Evolutionary conservation across 2,113 vertebrate genomes (phyloP).

Genomic region (Lanius collurio): DNA sequence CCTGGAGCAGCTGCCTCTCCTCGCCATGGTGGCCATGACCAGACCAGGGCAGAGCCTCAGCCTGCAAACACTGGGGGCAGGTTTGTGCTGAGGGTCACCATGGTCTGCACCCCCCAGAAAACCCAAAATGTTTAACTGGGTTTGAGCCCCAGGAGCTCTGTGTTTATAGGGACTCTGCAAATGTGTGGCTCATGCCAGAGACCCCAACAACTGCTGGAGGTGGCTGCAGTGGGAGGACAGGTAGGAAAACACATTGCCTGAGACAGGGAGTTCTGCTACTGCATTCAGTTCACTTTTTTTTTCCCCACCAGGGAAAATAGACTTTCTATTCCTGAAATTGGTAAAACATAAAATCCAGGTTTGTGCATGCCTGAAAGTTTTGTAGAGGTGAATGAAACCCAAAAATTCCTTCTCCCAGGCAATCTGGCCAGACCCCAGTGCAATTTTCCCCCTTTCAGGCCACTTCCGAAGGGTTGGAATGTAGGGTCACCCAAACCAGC

Average conservation of each 20-base stretch:
- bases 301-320: neutral
- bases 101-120: neutral
- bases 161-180: neutral
- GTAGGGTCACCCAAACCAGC: neutral
- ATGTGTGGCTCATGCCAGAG: neutral
- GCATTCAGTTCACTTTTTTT: neutral
- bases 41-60: neutral
- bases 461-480: rapidly evolving
- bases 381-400: neutral
- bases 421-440: neutral
- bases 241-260: neutral
- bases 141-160: neutral
- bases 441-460: neutral
- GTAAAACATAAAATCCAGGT: neutral
- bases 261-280: neutral
- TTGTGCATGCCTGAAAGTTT: neutral
- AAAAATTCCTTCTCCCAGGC: neutral
- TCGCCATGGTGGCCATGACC: rapidly evolving
- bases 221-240: neutral
- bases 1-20: neutral
- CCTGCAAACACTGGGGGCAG: rapidly evolving
- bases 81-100: no score
- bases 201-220: neutral
- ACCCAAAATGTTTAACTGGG: neutral
- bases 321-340: neutral